Evolutionary conservation across 2,797 vertebrate genomes (phyloP).

Genomic region (Euphonia xanthogaster): DNA sequence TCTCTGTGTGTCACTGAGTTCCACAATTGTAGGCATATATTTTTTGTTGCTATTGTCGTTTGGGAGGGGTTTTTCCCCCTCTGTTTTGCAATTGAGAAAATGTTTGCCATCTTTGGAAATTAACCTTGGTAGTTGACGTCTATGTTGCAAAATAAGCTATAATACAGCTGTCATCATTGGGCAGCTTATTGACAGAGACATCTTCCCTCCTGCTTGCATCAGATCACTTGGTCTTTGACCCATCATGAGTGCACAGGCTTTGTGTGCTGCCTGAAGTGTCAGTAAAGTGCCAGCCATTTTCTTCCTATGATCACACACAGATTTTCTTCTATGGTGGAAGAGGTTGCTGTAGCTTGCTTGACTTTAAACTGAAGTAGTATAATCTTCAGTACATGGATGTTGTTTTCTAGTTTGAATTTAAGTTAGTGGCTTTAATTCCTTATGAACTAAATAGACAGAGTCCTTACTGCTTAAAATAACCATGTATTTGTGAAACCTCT

Average conservation of each 20-base stretch:
- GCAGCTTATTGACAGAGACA: slow-evolving; percentile 8
- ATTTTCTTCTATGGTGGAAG: background rate
- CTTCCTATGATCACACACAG: background rate
- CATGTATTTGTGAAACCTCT: background rate
- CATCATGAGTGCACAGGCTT: background rate
- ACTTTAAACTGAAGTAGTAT: background rate
- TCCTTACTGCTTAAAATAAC: background rate
- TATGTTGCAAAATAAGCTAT: slow-evolving; percentile 21
- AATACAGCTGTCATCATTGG: background rate
- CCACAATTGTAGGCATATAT: background rate
- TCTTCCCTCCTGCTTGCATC: slow-evolving; percentile 12
- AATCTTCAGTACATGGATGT: background rate
- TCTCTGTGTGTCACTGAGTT: background rate
- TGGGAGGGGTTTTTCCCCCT: accelerated
- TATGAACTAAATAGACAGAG: background rate
- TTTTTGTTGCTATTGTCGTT: background rate
- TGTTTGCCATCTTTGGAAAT: slow-evolving; percentile 45
- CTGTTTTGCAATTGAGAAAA: slow-evolving; percentile 50
- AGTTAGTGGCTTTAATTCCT: background rate
- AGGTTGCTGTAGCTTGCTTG: background rate
- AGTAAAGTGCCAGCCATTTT: slow-evolving; percentile 37
- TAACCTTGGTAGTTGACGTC: slow-evolving; percentile 42
- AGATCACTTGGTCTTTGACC: slow-evolving; percentile 36
- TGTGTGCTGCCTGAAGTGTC: slow-evolving; percentile 15
- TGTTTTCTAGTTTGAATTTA: background rate